These are phyloP conservation scores for Anolis carolinensis DNA, from an alignment of 2,113 vertebrate species.

Conservation along the genomic window DNA sequence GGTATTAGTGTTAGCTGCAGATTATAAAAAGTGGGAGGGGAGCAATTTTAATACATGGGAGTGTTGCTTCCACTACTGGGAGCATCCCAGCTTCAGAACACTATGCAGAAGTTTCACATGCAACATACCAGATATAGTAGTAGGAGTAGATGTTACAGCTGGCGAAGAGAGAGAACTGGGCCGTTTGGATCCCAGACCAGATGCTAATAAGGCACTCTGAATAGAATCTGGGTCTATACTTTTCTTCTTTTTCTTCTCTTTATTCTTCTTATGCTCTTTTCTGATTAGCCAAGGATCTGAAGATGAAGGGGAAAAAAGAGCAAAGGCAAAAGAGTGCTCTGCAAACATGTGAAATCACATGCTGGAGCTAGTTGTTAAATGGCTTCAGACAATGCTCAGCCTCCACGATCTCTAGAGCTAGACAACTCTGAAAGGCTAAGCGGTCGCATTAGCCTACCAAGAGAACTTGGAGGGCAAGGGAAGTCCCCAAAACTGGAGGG, in stretches of 20 bases:
- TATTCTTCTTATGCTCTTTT: slow-evolving; percentile 94
- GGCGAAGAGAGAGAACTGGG: slow-evolving; percentile 88
- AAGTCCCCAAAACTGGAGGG: no score
- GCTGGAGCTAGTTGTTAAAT: neutral
- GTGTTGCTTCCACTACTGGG: neutral
- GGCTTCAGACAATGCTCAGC: neutral
- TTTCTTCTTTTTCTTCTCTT: slow-evolving; percentile 92
- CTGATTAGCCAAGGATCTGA: slow-evolving; percentile 96
- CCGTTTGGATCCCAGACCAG: slow-evolving; percentile 92
- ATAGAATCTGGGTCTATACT: slow-evolving; percentile 98
- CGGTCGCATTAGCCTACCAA: no score
- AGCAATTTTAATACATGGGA: slow-evolving; percentile 15
- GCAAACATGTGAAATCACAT: neutral
- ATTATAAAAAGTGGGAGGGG: slow-evolving; percentile 3
- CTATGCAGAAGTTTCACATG: neutral
- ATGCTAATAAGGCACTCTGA: slow-evolving; percentile 99
- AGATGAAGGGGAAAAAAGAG: neutral
- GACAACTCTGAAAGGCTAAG: no score
- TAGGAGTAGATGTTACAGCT: slow-evolving; percentile 75
- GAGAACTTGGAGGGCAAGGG: no score
- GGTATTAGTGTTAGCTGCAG: slow-evolving; percentile 83
- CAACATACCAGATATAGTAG: slow-evolving; percentile 72
- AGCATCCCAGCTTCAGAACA: neutral
- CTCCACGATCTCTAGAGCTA: no score
- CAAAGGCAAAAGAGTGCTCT: neutral